Percentiles rank a stretch among this genome's conserved stretches.
phyloP scores from a whole-genome alignment of 2,797 vertebrate genomes.

The Pampus argenteus region DNA sequence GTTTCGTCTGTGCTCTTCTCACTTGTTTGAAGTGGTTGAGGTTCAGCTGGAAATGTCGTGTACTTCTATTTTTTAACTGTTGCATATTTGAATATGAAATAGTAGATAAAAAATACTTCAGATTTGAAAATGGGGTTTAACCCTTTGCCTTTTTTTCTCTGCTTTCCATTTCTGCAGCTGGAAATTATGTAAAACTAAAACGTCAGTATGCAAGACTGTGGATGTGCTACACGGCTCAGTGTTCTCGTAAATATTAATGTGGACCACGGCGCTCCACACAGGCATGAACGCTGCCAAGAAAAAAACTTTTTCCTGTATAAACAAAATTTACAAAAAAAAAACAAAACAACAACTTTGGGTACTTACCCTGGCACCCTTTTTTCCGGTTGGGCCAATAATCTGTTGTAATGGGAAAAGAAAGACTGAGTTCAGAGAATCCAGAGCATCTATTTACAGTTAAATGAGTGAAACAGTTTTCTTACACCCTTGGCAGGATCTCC shows the following conservation, averaged over 20 bases:
- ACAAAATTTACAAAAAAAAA: not conserved
- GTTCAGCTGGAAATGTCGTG: no score
- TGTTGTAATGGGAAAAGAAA: conserved; percentile 59
- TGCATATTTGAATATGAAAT: not conserved
- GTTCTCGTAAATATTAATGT: no score
- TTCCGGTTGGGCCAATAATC: conserved; percentile 90
- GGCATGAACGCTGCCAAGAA: not conserved
- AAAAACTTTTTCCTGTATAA: not conserved
- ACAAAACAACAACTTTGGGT: not conserved
- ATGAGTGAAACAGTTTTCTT: conserved; percentile 57
- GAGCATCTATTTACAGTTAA: conserved; percentile 7
- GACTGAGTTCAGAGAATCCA: conserved; percentile 1
- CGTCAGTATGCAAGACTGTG: not conserved
- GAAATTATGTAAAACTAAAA: not conserved
- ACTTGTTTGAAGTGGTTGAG: no score
- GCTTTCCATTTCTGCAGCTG: not conserved
- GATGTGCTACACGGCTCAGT: not conserved
- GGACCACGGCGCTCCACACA: no score
- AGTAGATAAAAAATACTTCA: no score
- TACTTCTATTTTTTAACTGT: no score
- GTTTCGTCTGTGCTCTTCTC: no score
- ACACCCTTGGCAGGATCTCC: conserved; percentile 91
- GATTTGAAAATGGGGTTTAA: no score
- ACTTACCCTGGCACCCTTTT: conserved; percentile 90
- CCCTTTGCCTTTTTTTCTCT: not conserved